phyloP scores from a whole-genome alignment of 2,113 vertebrate species.

The Entosphenus tridentatus region DNA sequence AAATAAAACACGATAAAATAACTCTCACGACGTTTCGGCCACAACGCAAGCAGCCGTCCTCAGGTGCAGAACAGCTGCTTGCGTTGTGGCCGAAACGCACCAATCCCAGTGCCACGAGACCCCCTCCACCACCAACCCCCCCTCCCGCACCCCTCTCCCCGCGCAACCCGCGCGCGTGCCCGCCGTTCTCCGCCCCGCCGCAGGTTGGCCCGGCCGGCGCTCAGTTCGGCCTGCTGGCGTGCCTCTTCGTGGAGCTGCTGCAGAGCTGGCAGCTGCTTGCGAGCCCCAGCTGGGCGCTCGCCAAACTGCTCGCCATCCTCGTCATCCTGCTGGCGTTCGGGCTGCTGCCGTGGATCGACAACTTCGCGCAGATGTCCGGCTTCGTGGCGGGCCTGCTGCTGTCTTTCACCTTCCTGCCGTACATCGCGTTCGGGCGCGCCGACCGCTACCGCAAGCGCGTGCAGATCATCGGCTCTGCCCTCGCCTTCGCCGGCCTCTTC shows the following conservation, averaged over 20 bases:
- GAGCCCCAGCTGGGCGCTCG: slow-evolving; percentile 72
- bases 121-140: too few species aligned
- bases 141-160: too few species aligned
- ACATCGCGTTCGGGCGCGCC: slow-evolving; percentile 85
- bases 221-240: slow-evolving; percentile 93
- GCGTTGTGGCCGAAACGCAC: too few species aligned
- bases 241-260: slow-evolving; percentile 90
- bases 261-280: slow-evolving; percentile 98
- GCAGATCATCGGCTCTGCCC: slow-evolving; percentile 75
- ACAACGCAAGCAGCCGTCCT: too few species aligned
- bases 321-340: slow-evolving; percentile 89
- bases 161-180: too few species aligned
- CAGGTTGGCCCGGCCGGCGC: slow-evolving; percentile 91
- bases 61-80: too few species aligned
- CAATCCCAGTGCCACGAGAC: too few species aligned
- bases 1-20: too few species aligned
- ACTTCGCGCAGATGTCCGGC: slow-evolving; percentile 82
- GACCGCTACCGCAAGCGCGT: slow-evolving; percentile 92
- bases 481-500: slow-evolving; percentile 71
- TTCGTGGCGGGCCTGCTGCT: slow-evolving; percentile 90
- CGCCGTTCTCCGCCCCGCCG: slow-evolving; percentile 10
- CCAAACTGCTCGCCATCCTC: slow-evolving; percentile 74
- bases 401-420: slow-evolving; percentile 88
- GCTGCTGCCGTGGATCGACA: slow-evolving; percentile 93
- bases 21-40: too few species aligned